Base-by-base conservation (phyloP, 2,113 vertebrate species). In the Zootoca vivipara region DNA sequence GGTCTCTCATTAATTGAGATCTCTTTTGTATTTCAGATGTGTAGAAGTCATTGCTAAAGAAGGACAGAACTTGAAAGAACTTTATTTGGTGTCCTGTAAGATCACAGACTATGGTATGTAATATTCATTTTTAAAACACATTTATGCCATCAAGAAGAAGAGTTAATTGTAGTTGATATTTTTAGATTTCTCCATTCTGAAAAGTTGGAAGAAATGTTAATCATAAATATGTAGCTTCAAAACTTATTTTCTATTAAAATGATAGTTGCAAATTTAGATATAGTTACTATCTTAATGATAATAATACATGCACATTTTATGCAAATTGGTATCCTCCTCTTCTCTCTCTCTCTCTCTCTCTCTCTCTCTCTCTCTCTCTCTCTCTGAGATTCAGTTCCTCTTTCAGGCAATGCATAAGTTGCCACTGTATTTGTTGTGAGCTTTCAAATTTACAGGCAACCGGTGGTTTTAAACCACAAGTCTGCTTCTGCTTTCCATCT, bases 31-130 rank as follows among this genome's bases (percentile, higher is more conserved):
- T 97, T 96, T 89, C 96, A 99, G 99, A 94, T 99, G 99, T 96
- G 99, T 99, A 95, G 99, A 99, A 95, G 98, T 99, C 95, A 99
- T 99, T 85, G 99, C 99, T 94, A 99, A 98, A 97, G 99, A 99
- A 96, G 99, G 99, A 56, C 96, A 95, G 85, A 99, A 98, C 90
- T 96, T 99, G 91, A 99, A 98, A 96, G 99, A 99, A 94, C 97
- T 99, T 30, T 99, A 99, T 91, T 97, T 99, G 83, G 99, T 99
- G 89, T 99, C 99, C 89, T 99, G 99, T 96, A 99, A 99, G 96
- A 99, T 99, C 97, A 99, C 99, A 83, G 99, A 99, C 95, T 97
- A 98, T 92, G 99, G 99, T 99, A 98, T 92, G 98, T 96, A 93
- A 92, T 90, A 72, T 3, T 73, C 3, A 38, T 28, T 69, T 52